Evolutionary conservation across 2,797 vertebrate species (phyloP).

Genomic region (Melanitta fusca): DNA sequence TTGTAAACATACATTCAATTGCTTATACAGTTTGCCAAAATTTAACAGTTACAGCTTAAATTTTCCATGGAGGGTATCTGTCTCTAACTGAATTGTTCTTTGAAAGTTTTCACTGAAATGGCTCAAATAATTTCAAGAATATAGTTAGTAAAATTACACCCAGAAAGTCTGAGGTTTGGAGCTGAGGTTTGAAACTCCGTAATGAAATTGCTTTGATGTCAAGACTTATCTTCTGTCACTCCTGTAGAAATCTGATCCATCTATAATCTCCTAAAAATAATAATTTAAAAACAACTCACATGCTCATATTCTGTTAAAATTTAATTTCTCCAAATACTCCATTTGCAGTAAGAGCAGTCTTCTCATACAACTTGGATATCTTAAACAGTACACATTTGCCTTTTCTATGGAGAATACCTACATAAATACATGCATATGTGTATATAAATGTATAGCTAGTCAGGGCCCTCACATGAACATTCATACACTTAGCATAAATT

Average conservation of each 20-base stretch:
- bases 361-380: background rate
- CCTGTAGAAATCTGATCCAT: slow-evolving; percentile 41
- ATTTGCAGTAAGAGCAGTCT: background rate
- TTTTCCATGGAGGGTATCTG: slow-evolving; percentile 25
- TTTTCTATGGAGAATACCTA: background rate
- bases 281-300: background rate
- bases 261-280: slow-evolving; percentile 35
- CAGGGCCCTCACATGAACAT: background rate
- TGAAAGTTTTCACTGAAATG: slow-evolving; percentile 12
- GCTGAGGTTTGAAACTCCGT: background rate
- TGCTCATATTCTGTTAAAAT: background rate
- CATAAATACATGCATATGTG: background rate
- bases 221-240: slow-evolving; percentile 43
- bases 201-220: slow-evolving; percentile 51
- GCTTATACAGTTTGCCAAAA: slow-evolving; percentile 21
- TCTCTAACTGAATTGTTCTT: background rate
- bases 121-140: background rate
- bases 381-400: background rate
- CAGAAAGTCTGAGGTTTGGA: background rate
- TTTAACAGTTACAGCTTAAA: slow-evolving; percentile 12
- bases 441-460: background rate
- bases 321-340: slow-evolving; percentile 8
- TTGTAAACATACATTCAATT: slow-evolving; percentile 22
- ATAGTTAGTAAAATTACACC: background rate
- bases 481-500: background rate